These are phyloP conservation scores for Apamea sordens DNA, from an alignment of 2,888 invertebrate species.

Conservation along the genomic window DNA sequence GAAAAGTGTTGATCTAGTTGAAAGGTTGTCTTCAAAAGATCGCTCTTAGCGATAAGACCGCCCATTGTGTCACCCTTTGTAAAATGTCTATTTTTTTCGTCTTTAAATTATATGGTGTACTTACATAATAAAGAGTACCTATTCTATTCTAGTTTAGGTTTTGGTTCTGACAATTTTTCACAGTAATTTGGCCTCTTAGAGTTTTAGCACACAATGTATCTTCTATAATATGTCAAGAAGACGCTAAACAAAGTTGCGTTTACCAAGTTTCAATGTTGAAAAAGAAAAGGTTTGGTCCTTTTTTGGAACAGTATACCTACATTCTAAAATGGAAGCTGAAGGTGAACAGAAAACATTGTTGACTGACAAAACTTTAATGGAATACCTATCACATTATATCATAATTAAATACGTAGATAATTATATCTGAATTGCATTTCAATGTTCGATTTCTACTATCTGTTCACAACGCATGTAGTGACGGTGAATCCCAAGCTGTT, in stretches of 20 bases:
- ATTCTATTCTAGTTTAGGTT: not conserved
- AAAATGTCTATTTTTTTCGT: too few relatives aligned
- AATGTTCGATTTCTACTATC: not conserved
- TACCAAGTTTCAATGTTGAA: not conserved
- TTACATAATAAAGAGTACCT: too few relatives aligned
- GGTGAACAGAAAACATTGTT: not conserved
- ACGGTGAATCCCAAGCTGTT: conserved; percentile 17
- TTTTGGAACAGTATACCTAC: not conserved
- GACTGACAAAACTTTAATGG: not conserved
- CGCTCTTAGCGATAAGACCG: too few relatives aligned
- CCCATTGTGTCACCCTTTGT: too few relatives aligned
- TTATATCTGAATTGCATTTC: not conserved
- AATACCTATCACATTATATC: not conserved
- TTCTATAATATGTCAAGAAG: not conserved
- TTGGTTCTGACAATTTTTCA: not conserved
- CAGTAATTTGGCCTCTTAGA: too few relatives aligned
- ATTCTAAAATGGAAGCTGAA: not conserved
- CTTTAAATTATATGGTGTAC: too few relatives aligned
- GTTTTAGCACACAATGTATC: not conserved
- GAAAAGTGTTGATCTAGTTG: not conserved
- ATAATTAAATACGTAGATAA: not conserved
- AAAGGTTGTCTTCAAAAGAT: too few relatives aligned
- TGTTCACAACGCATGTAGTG: not conserved
- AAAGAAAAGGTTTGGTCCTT: not conserved
- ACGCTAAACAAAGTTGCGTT: not conserved